Evolutionary conservation across 2,888 invertebrate species (phyloP), one percentile per base, ranked within the genome.

Genomic region (Sinodicranocentrus sp.): DNA sequence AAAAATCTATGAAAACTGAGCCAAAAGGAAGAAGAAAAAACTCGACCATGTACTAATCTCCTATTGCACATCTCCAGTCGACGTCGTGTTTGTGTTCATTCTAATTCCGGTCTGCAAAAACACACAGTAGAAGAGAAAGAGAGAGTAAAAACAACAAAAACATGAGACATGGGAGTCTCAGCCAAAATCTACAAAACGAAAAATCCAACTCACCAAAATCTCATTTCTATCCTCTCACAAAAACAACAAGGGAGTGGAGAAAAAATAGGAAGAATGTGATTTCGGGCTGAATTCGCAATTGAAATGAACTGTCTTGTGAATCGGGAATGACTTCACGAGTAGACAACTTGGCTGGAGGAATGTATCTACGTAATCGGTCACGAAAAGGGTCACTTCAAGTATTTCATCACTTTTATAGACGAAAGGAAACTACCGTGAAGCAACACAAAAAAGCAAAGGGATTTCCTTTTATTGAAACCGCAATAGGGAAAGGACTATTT

Each of bases 251-350:
- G 10, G 23, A 33, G 33, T 6, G 33, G 33, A 33, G 10, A 59
- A 25, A 26, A 10, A 26, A 13, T 1, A n/a, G 59, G 59, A 25
- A 25, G 25, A 59, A 13, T 2, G 17, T 59, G 59, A 23, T 63
- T 17, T n/a, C 39, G 6, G 39, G 28, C 63, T 28, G 1, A 54
- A 79, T 79, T 63, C 79, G 71, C 71, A 79, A 79, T 71, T 79
- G 71, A 79, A 79, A 72, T 79, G 79, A 72, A 79, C 33, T 72
- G 71, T 48, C 26, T 48, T 54, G 26, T 71, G 63, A 71, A 79
- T 71, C 71, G 52, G 54, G 54, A 71, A 43, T 79, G 79, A 79
- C 52, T 79, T 72, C 21, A 65, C 10, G 23, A 23, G 2, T 3
- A 57, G 23, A 13, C 19, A 21, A 1, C 25, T 59, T 59, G 25